Conservation (phyloP, 1,140 invertebrate species). For the Oncopeltus fasciatus region DNA sequence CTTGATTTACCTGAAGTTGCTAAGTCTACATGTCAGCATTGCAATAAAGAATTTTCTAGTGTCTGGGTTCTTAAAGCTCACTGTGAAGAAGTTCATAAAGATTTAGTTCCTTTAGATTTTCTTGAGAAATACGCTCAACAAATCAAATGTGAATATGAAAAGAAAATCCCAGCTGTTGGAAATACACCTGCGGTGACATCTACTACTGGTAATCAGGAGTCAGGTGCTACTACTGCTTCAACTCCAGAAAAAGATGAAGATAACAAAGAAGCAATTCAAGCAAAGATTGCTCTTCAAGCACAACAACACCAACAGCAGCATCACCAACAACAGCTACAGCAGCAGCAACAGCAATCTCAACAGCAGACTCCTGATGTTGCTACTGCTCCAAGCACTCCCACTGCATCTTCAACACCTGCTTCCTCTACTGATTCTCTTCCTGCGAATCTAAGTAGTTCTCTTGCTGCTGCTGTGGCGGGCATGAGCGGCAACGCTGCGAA, state of each 20-base stretch:
- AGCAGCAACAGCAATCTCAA: conserved; percentile 20
- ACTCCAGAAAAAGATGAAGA: conserved; percentile 41
- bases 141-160: conserved; percentile 72
- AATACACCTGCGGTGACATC: conserved; percentile 27
- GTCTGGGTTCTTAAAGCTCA: conserved; percentile 91
- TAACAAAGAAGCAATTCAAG: conserved; percentile 31
- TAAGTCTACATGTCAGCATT: conserved; percentile 72
- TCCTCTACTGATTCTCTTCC: conserved; percentile 43
- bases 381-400: conserved; percentile 44
- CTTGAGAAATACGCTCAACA: conserved; percentile 83
- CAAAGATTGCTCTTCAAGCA: conserved; percentile 27
- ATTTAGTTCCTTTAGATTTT: conserved; percentile 74
- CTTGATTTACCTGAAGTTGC: conserved; percentile 52
- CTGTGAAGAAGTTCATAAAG: conserved; percentile 86
- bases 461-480: conserved; percentile 25
- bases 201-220: conserved; percentile 18
- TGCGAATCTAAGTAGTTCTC: conserved; percentile 32
- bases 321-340: conserved; percentile 15
- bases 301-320: conserved; percentile 17
- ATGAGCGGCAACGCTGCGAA: conserved; percentile 18
- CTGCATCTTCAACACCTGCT: conserved; percentile 42
- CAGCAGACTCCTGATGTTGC: conserved; percentile 33
- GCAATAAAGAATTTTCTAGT: conserved; percentile 86
- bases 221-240: conserved; percentile 29
- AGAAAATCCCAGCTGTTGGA: conserved; percentile 52